Evolutionary conservation across 2,797 vertebrate genomes (phyloP), one percentile per base, ranked within the genome.

Genomic region (Eptatretus atami): DNA sequence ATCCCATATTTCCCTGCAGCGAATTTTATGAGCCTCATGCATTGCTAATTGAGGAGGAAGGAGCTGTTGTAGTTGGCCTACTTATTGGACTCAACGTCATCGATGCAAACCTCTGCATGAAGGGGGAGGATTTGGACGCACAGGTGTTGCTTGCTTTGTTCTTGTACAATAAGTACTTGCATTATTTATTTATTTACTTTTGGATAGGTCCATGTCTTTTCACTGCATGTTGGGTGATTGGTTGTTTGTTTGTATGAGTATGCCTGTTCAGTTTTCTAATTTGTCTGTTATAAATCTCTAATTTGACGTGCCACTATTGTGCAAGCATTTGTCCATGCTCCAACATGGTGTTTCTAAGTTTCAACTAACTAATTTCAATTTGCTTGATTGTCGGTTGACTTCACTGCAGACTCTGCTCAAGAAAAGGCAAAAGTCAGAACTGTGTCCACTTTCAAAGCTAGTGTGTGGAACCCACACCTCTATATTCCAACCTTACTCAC

Each of bases 1-100:
- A 44, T 44, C 31, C 31, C 4, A 44, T 44, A 44, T 44, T 44
- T 44, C 57, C 64, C 70, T 67, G 11, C 66, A 93, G 87, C 71
- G 86, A 94, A 64, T 93, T 94, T 71, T 98, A 98, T 1, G 92
- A 98, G 72, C 70, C 82, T 1, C 95, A 96, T 1, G 86, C 92
- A 0, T 69, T 98, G 73, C 94, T 98, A 88, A 95, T 98, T 90
- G 92, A 96, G 71, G 92, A 96, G 69, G 92, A 98, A 71, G 92
- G 92, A 52, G 90, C 87, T 0, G 87, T 98, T 67, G 96, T 98
- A 54, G 86, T 90, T 12, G 92, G 92, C 60, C 78, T 98, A 44
- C 74, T 98, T 1, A 90, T 98, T 6, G 92, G 90, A 53, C 74
- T 98, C 15, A 98, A 98, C 24, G 92, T 98, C 72, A 96, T 96